Evolutionary conservation across 1,140 invertebrate species (phyloP), one percentile per base, ranked within the genome.

Genomic region (Pomacea maculata): DNA sequence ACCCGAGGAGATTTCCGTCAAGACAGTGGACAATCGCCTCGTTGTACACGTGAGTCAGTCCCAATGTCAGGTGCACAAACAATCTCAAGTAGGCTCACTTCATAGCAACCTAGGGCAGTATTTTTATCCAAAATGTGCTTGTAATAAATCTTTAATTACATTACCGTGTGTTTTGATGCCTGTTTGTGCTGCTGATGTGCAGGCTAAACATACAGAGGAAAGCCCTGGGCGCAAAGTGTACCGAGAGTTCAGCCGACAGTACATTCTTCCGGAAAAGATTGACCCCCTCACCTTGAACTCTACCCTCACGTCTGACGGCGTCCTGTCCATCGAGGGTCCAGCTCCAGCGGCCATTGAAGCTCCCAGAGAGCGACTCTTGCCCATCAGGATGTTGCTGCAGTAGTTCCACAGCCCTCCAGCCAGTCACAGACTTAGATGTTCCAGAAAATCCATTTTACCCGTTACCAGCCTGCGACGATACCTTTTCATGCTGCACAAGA

Each of bases 1-100:
- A 80, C 89, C 90, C 1, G 88, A 90, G 61, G 89, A 90, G 82
- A 90, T 91, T 80, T 79, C 84, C 63, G 87, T 91, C 10, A 88
- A 87, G 79, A 89, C 89, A 0, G 73, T 88, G 52, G 89, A 90
- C 81, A 88, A 86, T 52, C 80, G 80, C 17, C 82, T 91, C 55
- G 84, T 88, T 64, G 86, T 91, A 75, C 87, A 54, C 88, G 88
- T 29, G 86, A 87, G 78, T 87, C 88, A 80, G 76, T 64, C n/a
- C 85, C 86, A 72, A 83, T 81, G 75, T 85, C 85, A 1, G 84
- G n/a, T 45, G 34, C 34, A 45, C 6, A 45, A 45, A 45, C 6
- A 45, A 6, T 2, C 34, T 45, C 34, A 45, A 1, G 34, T 45
- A 45, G 34, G 34, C 34, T 45, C 3, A 45, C 34, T 45, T 45